Base-by-base conservation (phyloP, 2,888 invertebrate genomes). In the Hypena proboscidalis region DNA sequence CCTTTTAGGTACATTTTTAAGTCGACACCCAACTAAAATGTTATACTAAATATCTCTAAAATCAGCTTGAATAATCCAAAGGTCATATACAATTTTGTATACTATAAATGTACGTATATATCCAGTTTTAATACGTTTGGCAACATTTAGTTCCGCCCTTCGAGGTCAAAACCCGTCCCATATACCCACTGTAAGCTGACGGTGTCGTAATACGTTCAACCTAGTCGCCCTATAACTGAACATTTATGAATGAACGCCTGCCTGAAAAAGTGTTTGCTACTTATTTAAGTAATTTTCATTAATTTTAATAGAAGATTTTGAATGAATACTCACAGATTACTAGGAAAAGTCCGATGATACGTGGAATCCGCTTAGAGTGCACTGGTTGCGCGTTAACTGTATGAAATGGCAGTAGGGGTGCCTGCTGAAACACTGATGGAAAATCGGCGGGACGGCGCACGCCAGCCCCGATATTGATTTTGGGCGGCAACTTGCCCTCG, bases 401-500 rank as follows among this genome's bases (percentile, higher is more conserved):
- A 67, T 71, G 74, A 67, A 79, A 81, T 76, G 79, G 78, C 76
- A 71, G 75, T 75, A 70, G 70, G 80, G 80, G 71, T 80, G 81
- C 75, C 82, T 81, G 60, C 75, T 72, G 77, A 74, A 80, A 82
- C 70, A 88, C 88, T 89, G 83, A 82, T 68, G 77, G 76, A 67
- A 78, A 78, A 77, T 71, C 73, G 70, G 70, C 71, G 74, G 76
- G 75, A 79, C 82, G 66, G 88, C 88, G 89, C 87, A 84, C 80
- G 80, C 76, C 77, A 66, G 42, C 58, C 46, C 23, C 38, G 61
- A 56, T 90, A 90, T 90, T 85, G 89, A 90, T 90, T 88, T 85
- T 84, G 88, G 89, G 89, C 86, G 89, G 89, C 71, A 79, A 80
- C 83, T 47, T 59, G 62, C 62, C 58, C 48, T 45, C 33, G 55